Evolutionary conservation across 2,888 invertebrate species (phyloP).

Genomic region (Disparrhopalites patrizii): DNA sequence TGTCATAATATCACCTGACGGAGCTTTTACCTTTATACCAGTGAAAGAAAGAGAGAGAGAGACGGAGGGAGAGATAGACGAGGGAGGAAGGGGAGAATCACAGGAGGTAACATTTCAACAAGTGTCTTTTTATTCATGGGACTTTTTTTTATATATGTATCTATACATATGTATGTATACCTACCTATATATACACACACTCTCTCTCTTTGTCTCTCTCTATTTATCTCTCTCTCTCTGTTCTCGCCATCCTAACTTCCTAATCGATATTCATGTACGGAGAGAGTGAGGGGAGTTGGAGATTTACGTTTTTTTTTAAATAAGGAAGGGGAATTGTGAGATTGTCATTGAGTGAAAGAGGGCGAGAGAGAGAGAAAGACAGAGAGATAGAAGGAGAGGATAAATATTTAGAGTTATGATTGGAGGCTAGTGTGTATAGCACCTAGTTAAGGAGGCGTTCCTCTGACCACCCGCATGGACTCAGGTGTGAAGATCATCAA

Average conservation of each 20-base stretch:
- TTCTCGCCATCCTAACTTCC: background rate
- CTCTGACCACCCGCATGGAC: constrained; percentile 26
- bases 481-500: constrained; percentile 26
- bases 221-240: no score
- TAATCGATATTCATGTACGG: constrained; percentile 25
- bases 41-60: background rate
- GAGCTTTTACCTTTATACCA: no score
- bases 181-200: no score
- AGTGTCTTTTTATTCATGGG: no score
- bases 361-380: background rate
- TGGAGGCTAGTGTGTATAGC: constrained; percentile 18
- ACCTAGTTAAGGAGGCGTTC: constrained; percentile 27
- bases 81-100: background rate
- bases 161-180: no score
- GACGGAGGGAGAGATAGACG: background rate
- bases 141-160: no score
- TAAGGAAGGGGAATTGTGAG: no score
- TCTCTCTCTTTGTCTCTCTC: no score
- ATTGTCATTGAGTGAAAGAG: no score
- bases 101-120: no score
- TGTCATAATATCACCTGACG: constrained; percentile 29
- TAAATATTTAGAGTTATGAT: constrained; percentile 28
- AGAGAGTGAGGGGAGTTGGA: no score
- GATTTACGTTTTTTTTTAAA: no score
- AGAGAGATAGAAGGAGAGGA: background rate